These are phyloP conservation scores for Spatulosminthurus flaviceps DNA, from an alignment of 2,888 invertebrate species.

Conservation along the genomic window DNA sequence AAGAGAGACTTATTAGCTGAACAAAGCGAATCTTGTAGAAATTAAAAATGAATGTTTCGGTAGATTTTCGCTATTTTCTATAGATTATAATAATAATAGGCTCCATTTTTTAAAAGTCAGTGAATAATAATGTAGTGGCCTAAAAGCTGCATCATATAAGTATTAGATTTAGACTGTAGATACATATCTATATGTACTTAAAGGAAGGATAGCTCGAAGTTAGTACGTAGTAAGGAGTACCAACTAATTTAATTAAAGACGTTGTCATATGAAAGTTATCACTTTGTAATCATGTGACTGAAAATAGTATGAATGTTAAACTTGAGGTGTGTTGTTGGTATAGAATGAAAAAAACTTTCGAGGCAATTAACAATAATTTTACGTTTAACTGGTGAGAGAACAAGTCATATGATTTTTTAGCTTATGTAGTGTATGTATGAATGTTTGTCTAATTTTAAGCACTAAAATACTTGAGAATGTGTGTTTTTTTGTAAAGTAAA, in stretches of 20 bases:
- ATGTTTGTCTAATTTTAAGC: background rate
- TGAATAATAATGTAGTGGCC: too few species aligned
- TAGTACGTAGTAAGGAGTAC: background rate
- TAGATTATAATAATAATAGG: too few species aligned
- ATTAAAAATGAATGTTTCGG: background rate
- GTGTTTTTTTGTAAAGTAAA: background rate
- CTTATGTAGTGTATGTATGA: background rate
- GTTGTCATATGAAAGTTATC: background rate
- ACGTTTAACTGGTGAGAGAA: background rate
- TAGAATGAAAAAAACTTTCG: background rate
- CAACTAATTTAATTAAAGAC: background rate
- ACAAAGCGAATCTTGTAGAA: background rate
- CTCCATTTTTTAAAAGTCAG: background rate
- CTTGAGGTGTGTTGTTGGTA: background rate
- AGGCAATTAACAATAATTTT: background rate
- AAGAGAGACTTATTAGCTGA: slow-evolving; percentile 8
- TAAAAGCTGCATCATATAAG: too few species aligned
- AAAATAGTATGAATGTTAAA: background rate
- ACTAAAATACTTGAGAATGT: background rate
- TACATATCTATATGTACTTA: too few species aligned
- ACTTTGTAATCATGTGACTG: background rate
- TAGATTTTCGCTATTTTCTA: background rate
- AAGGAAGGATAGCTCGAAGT: too few species aligned
- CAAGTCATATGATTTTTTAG: background rate
- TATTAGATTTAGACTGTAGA: too few species aligned